These are phyloP conservation scores for Hexactinellida sp. DNA, from an alignment of 37 sponge, comb jelly and placozoan genomes.

Conservation along the genomic window DNA sequence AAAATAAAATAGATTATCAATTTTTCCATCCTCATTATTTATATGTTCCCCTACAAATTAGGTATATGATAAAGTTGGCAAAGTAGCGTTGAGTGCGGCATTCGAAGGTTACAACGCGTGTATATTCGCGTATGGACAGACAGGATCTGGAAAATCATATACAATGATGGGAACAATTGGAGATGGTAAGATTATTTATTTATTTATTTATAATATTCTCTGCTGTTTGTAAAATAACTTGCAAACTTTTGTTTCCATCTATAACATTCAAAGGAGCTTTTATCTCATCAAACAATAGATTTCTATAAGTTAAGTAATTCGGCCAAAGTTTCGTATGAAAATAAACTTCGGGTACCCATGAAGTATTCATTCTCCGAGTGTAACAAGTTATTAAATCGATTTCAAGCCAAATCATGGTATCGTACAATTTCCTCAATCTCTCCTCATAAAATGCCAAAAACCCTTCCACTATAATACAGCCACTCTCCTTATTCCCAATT, in stretches of 20 bases:
- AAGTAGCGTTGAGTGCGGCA: constrained; percentile 41
- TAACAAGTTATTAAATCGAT: background rate
- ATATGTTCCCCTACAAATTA: background rate
- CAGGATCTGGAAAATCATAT: constrained; percentile 79
- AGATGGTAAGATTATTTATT: background rate
- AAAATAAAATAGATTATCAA: background rate
- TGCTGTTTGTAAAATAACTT: background rate
- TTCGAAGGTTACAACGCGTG: constrained; percentile 77
- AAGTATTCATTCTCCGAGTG: background rate
- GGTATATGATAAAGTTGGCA: constrained; percentile 58
- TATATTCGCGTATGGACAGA: constrained; percentile 85
- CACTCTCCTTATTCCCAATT: background rate
- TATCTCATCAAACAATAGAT: background rate
- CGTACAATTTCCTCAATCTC: background rate
- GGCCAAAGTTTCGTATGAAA: background rate
- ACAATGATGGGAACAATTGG: constrained; percentile 71
- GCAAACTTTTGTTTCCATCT: background rate
- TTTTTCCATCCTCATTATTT: background rate
- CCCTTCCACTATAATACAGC: background rate
- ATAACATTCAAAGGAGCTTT: background rate
- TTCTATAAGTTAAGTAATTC: background rate
- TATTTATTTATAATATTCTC: background rate
- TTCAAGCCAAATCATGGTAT: background rate
- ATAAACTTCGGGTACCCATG: background rate
- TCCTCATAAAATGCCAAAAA: background rate